phyloP scores from a whole-genome alignment of 2,888 invertebrate species.

The Apodemia duryi region DNA sequence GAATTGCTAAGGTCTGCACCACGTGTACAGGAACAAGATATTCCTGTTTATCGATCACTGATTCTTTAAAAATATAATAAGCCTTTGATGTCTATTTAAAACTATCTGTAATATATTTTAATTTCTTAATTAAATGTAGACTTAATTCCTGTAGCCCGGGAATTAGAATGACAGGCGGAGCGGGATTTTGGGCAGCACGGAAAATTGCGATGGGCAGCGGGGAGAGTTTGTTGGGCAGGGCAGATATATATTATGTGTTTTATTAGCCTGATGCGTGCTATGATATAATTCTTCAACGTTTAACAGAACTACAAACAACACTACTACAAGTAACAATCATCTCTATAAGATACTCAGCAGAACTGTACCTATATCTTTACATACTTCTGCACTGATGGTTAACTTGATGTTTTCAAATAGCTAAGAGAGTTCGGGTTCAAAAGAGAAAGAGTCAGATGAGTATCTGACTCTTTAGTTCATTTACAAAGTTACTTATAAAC shows the following conservation, averaged over 20 bases:
- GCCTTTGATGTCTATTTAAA: conserved; percentile 33
- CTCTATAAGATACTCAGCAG: not conserved
- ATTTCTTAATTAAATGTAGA: conserved; percentile 15
- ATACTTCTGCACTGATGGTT: not conserved
- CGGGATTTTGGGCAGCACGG: not conserved
- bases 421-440: too few relatives aligned
- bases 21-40: conserved; percentile 74
- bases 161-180: not conserved
- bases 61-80: conserved; percentile 69
- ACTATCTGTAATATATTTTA: conserved; percentile 24
- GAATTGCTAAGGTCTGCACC: conserved; percentile 78
- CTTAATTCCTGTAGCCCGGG: not conserved
- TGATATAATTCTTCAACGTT: too few relatives aligned
- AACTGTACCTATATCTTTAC: not conserved
- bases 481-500: too few relatives aligned
- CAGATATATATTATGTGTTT: not conserved
- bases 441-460: too few relatives aligned
- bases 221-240: not conserved
- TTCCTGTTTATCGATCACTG: conserved; percentile 81
- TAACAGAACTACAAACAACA: not conserved
- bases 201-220: not conserved
- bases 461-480: too few relatives aligned
- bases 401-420: too few relatives aligned
- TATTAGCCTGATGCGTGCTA: too few relatives aligned
- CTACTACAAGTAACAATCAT: not conserved